These are phyloP conservation scores for Trididemnum clinides DNA, from an alignment of 23 tunicate species.

Conservation along the genomic window DNA sequence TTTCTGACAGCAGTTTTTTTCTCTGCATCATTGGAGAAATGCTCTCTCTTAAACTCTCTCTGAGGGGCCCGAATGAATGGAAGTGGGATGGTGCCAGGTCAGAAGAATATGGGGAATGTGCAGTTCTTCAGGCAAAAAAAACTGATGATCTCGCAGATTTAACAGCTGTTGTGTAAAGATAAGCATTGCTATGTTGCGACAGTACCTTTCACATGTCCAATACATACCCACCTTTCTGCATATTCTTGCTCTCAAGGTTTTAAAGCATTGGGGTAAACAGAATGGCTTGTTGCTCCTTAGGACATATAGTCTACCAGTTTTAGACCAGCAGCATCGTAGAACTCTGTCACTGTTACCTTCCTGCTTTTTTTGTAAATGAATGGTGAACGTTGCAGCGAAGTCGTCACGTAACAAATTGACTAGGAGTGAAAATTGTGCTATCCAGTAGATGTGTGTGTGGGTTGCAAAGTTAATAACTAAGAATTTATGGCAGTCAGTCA, in stretches of 20 bases:
- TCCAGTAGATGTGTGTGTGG: too few species aligned
- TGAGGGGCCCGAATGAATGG: neutral
- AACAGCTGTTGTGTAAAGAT: neutral
- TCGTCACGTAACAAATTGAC: too few species aligned
- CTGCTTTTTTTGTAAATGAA: too few species aligned
- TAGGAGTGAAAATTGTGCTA: too few species aligned
- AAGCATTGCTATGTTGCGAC: neutral
- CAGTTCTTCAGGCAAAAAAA: neutral
- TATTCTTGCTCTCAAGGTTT: neutral
- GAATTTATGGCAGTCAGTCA: too few species aligned
- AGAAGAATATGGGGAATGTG: neutral
- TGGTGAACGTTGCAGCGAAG: too few species aligned
- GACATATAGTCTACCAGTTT: constrained; percentile 6
- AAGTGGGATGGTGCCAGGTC: constrained; percentile 13
- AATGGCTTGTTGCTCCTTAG: neutral
- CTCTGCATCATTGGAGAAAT: neutral
- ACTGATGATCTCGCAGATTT: neutral
- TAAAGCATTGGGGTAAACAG: neutral
- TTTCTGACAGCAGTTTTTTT: neutral
- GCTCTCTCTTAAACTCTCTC: neutral
- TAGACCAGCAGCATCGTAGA: neutral
- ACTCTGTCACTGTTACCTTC: neutral
- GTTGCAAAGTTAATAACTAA: too few species aligned
- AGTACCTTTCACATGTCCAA: neutral
- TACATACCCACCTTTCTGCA: neutral